These are phyloP conservation scores for Paedocypris micromegethes DNA, from an alignment of 2,797 vertebrate species.

Conservation along the genomic window DNA sequence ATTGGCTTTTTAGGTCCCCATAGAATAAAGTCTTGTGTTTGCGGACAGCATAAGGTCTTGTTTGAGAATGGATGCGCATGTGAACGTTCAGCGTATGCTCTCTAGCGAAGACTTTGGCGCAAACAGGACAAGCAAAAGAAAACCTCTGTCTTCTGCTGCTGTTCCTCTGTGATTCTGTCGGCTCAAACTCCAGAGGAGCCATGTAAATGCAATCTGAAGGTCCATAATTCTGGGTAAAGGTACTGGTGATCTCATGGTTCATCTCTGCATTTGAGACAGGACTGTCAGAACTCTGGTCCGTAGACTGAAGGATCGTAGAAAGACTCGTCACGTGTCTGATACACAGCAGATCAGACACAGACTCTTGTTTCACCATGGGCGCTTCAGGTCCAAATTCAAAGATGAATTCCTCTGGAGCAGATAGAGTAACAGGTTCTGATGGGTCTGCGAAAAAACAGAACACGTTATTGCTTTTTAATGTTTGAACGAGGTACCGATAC, in stretches of 20 bases:
- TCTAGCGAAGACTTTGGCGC: slow-evolving; percentile 44
- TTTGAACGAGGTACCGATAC: too few species aligned
- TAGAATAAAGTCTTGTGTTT: slow-evolving; percentile 44
- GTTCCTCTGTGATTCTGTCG: slow-evolving; percentile 4
- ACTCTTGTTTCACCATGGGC: slow-evolving; percentile 39
- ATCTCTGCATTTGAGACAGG: slow-evolving; percentile 20
- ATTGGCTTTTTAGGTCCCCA: slow-evolving; percentile 35
- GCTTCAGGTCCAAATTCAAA: slow-evolving; percentile 9
- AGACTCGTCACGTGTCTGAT: slow-evolving; percentile 3
- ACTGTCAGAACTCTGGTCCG: slow-evolving; percentile 13
- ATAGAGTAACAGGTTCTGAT: slow-evolving; percentile 9
- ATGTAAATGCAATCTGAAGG: slow-evolving; percentile 23
- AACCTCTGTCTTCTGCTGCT: slow-evolving; percentile 38
- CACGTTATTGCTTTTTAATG: too few species aligned
- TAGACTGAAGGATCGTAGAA: slow-evolving; percentile 9
- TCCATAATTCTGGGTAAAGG: slow-evolving; percentile 27
- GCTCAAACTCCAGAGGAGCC: slow-evolving; percentile 47
- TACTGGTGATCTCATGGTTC: slow-evolving; percentile 16
- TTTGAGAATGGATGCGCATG: slow-evolving; percentile 43
- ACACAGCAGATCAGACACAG: slow-evolving; percentile 9
- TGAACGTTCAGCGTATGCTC: slow-evolving; percentile 42
- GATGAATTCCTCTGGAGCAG: slow-evolving; percentile 6
- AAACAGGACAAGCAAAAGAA: slow-evolving; percentile 48
- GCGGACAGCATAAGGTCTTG: slow-evolving; percentile 41
- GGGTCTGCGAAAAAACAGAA: slow-evolving; percentile 1